Evolutionary conservation across 1,140 invertebrate species (phyloP).

Genomic region (Mylabris phalerata): DNA sequence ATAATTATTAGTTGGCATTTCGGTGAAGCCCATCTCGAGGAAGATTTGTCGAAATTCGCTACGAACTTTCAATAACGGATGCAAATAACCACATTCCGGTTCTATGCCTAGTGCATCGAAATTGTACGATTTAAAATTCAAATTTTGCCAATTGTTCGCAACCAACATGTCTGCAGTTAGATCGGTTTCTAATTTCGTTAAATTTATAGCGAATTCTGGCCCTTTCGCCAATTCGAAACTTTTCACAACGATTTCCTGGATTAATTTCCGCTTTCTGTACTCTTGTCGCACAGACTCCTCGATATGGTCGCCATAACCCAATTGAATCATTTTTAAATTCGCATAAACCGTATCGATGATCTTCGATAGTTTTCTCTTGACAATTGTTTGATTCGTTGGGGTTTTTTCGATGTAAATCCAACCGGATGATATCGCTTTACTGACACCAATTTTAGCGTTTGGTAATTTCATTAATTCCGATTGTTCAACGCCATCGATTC

Average conservation of each 20-base stretch:
- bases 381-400: slow-evolving; percentile 54
- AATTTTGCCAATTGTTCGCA: slow-evolving; percentile 82
- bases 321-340: slow-evolving; percentile 61
- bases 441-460: slow-evolving; percentile 92
- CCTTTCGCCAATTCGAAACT: slow-evolving; percentile 78
- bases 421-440: slow-evolving; percentile 88
- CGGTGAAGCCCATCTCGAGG: slow-evolving; percentile 95
- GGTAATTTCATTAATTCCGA: slow-evolving; percentile 73
- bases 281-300: slow-evolving; percentile 69
- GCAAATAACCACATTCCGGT: slow-evolving; percentile 75
- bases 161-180: slow-evolving; percentile 90
- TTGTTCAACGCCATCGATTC: slow-evolving; percentile 67
- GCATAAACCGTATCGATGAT: slow-evolving; percentile 72
- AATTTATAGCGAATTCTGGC: slow-evolving; percentile 68
- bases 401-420: slow-evolving; percentile 89
- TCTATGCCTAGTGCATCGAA: slow-evolving; percentile 84
- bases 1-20: slow-evolving; percentile 98
- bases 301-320: slow-evolving; percentile 49
- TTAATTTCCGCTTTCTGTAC: slow-evolving; percentile 92
- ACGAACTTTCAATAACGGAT: slow-evolving; percentile 93
- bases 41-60: slow-evolving; percentile 96
- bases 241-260: slow-evolving; percentile 78
- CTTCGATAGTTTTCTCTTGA: slow-evolving; percentile 59
- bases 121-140: slow-evolving; percentile 95
- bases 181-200: slow-evolving; percentile 90